Base-by-base conservation (phyloP, 1,140 invertebrate genomes). In the Papilio glaucus region DNA sequence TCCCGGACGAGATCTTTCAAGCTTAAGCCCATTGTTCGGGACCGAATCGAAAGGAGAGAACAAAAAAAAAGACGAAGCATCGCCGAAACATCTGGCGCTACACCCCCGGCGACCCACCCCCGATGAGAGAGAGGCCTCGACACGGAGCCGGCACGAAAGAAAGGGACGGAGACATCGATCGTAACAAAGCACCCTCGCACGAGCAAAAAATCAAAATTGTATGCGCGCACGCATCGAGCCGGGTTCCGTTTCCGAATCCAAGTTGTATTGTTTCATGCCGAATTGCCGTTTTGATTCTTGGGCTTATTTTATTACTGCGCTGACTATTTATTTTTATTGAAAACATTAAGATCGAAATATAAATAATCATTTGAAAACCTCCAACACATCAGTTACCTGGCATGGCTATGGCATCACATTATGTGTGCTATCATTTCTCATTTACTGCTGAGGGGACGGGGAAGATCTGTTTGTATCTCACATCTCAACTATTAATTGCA, bases 221-320 rank as follows among this genome's bases (percentile, higher is more conserved):
- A 84, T 83, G 83, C 86, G 84, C 84, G 77, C 80, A 81, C 85
- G 85, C 85, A 87, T 87, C 79, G 77, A 75, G 53, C 15, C 79
- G 72, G 70, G 84, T 85, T 85, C 83, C 84, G 80, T 87, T 87
- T 86, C 84, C 85, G 84, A 85, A 81, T 83, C 79, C 72, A 71
- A 77, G 77, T 65, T 12, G 37, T 65, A 65, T 65, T 65, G 62
- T 65, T 65, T 65, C 15, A 39, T 78, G 45, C 39, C 15, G 69
- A 69, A 77, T 77, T 65, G 37, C 62, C 60, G 29, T 65, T 39
- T 65, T 65, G 62, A 65, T 65, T 65, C 4, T 65, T 21, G 21
- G n/a, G 8, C 62, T 65, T 41, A 39, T 65, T 65, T 65, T 37
- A 65, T 7, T 39, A 38, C 33, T 4, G 13, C 9, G 39, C 9